phyloP scores from a whole-genome alignment of 2,797 vertebrate species.

The Arnoldichthys spilopterus region DNA sequence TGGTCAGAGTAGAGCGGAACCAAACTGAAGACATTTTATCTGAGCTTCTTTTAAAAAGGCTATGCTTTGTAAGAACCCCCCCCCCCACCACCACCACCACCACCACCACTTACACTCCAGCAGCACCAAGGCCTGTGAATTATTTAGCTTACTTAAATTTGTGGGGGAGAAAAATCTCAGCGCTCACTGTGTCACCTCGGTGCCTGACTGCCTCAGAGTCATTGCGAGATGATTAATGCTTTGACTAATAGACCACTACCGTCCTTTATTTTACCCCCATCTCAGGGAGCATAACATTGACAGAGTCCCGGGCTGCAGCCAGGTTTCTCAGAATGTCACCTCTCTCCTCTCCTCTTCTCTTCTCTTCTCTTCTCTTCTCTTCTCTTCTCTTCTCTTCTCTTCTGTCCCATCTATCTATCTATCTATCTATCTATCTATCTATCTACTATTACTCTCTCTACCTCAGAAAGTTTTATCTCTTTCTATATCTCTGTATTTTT shows the following conservation, averaged over 20 bases:
- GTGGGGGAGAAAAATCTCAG: constrained; percentile 28
- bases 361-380: neutral
- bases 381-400: neutral
- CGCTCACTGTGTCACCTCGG: constrained; percentile 22
- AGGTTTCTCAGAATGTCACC: neutral
- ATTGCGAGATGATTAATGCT: constrained; percentile 38
- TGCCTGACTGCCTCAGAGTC: constrained; percentile 7
- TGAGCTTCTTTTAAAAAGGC: constrained; percentile 7
- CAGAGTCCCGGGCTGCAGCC: constrained; percentile 44
- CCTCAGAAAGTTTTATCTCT: too few relatives aligned
- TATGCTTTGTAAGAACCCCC: neutral
- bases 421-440: neutral
- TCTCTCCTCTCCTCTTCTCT: neutral
- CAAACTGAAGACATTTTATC: neutral
- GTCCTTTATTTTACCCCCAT: constrained; percentile 52
- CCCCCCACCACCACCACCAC: neutral
- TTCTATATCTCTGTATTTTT: too few relatives aligned
- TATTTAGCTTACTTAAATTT: constrained; percentile 34
- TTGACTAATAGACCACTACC: constrained; percentile 51
- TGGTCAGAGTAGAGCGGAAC: neutral
- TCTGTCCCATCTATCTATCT: neutral
- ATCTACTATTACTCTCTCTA: neutral
- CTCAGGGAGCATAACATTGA: constrained; percentile 50
- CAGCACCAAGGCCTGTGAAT: constrained; percentile 22
- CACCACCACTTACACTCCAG: too few relatives aligned